A percentile compares a stretch with the other conserved stretches of the same genome.
phyloP scores from a whole-genome alignment of 2,888 invertebrate genomes.

The Oasisia sp. region DNA sequence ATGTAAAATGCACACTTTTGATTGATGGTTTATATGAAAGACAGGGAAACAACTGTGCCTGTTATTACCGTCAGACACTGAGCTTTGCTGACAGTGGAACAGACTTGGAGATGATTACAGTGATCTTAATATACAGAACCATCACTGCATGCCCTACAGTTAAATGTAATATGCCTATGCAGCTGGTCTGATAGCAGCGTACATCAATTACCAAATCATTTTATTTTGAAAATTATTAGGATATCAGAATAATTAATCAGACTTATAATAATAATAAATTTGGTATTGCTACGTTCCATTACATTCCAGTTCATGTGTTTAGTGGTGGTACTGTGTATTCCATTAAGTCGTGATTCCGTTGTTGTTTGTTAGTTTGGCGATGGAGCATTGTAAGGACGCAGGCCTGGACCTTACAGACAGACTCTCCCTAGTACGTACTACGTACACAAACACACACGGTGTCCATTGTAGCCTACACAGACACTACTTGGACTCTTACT shows the following conservation, averaged over 20 bases:
- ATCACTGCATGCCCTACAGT: no score
- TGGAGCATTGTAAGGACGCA: slow-evolving; percentile 72
- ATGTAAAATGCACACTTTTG: no score
- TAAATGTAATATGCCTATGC: no score
- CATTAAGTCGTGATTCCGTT: neutral
- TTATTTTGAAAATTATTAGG: no score
- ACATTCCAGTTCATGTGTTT: neutral
- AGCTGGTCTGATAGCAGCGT: no score
- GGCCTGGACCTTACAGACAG: slow-evolving; percentile 75
- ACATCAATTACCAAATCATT: no score
- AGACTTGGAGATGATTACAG: no score
- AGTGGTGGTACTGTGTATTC: neutral
- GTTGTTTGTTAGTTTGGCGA: slow-evolving; percentile 48
- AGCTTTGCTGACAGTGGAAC: neutral
- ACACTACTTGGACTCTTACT: neutral
- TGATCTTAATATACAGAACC: no score
- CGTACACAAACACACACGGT: neutral
- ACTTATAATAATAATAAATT: no score
- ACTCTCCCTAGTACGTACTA: slow-evolving; percentile 66
- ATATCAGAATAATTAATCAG: no score
- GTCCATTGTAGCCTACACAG: neutral
- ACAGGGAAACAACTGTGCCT: neutral
- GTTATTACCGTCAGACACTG: neutral
- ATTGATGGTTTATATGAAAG: no score
- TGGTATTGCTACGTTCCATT: neutral